A percentile compares a stretch with the other conserved stretches of the same genome.
These are phyloP conservation scores for Nomada ferruginata DNA, from an alignment of 2,888 invertebrate species.

Conservation along the genomic window DNA sequence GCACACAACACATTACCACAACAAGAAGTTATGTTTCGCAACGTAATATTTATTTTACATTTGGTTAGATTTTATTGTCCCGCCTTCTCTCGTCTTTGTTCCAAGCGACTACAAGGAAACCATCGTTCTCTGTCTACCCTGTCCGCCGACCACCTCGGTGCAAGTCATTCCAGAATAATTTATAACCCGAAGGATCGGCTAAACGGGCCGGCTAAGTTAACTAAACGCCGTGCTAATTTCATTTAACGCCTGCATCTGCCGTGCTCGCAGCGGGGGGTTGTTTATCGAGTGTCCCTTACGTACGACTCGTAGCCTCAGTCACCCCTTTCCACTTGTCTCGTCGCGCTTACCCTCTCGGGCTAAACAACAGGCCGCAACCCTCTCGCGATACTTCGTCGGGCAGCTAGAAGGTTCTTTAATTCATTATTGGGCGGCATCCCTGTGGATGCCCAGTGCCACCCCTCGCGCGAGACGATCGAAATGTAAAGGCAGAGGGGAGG, in stretches of 20 bases:
- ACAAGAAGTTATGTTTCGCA: too few relatives aligned
- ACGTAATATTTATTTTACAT: conserved; percentile 32
- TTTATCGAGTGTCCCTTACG: conserved; percentile 72
- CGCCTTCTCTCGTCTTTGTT: conserved; percentile 1
- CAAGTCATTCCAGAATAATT: conserved; percentile 83
- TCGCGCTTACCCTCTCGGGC: conserved; percentile 24
- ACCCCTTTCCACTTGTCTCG: conserved; percentile 36
- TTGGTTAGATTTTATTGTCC: conserved; percentile 49
- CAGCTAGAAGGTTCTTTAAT: conserved; percentile 49
- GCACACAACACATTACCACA: too few relatives aligned
- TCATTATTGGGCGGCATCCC: conserved; percentile 66
- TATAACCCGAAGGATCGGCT: conserved; percentile 80
- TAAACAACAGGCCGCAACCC: neutral
- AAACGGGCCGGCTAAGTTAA: conserved; percentile 80
- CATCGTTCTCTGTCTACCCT: conserved; percentile 33
- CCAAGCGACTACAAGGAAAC: neutral
- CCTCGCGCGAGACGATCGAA: conserved; percentile 49
- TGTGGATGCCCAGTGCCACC: conserved; percentile 60
- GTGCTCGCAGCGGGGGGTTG: conserved; percentile 75
- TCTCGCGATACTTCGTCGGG: conserved; percentile 7
- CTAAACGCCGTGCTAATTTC: conserved; percentile 83
- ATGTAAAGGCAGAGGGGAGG: neutral
- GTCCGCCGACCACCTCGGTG: conserved; percentile 60
- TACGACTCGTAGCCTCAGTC: conserved; percentile 22
- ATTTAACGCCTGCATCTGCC: conserved; percentile 79